Percentiles rank a stretch among this genome's conserved stretches.
Evolutionary conservation across 2,113 vertebrate genomes (phyloP).

Genomic region (Phrynosoma blainvillii): DNA sequence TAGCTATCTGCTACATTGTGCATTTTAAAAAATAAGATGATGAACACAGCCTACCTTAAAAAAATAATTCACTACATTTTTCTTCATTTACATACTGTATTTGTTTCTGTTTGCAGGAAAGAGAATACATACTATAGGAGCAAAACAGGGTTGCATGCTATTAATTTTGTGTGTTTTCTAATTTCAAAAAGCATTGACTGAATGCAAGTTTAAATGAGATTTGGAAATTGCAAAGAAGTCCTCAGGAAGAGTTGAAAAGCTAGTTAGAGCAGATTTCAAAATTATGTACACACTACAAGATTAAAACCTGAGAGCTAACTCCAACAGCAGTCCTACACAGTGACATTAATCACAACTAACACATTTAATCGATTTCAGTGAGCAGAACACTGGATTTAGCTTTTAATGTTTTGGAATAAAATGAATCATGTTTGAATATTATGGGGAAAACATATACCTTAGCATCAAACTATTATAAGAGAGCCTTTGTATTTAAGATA

Average conservation of each 20-base stretch:
- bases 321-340: not conserved
- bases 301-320: slow-evolving; percentile 8
- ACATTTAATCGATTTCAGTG: not conserved
- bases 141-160: slow-evolving; percentile 56
- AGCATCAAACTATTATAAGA: slow-evolving; percentile 20
- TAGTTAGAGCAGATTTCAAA: slow-evolving; percentile 16
- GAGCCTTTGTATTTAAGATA: slow-evolving; percentile 2
- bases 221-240: slow-evolving; percentile 29
- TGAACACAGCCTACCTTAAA: slow-evolving; percentile 60
- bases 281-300: not conserved
- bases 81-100: slow-evolving; percentile 44
- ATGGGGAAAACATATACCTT: slow-evolving; percentile 35
- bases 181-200: slow-evolving; percentile 85
- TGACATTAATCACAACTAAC: not conserved
- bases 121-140: slow-evolving; percentile 72
- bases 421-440: not conserved
- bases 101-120: slow-evolving; percentile 87
- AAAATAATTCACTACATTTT: slow-evolving; percentile 50
- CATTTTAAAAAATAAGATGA: slow-evolving; percentile 36
- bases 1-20: slow-evolving; percentile 21
- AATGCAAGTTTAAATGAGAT: slow-evolving; percentile 46
- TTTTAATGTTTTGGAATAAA: slow-evolving; percentile 31
- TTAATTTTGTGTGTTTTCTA: slow-evolving; percentile 78
- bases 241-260: slow-evolving; percentile 32
- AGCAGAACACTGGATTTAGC: not conserved